Conservation (phyloP, 1,140 invertebrate genomes). For the Formica selysi region DNA sequence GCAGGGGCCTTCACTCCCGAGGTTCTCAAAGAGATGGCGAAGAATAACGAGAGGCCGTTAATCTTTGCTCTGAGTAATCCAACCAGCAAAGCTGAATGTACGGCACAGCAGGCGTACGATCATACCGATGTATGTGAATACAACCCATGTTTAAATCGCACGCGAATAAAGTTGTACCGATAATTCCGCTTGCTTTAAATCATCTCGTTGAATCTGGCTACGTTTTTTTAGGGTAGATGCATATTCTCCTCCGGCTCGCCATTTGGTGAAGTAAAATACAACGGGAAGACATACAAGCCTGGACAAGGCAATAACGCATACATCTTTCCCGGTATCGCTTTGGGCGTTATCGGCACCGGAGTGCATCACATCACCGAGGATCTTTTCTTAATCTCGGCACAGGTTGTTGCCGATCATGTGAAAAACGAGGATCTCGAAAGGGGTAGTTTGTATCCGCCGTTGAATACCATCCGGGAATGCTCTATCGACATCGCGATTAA, state of each 20-base stretch:
- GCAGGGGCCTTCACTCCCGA: constrained; percentile 95
- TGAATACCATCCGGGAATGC: constrained; percentile 91
- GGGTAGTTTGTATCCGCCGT: constrained; percentile 92
- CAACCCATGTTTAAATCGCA: constrained; percentile 15
- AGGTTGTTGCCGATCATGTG: constrained; percentile 91
- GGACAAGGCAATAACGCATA: constrained; percentile 99
- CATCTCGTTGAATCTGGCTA: neutral
- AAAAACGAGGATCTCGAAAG: constrained; percentile 89
- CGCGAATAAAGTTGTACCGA: neutral
- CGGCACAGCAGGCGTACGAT: constrained; percentile 96
- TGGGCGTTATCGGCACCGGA: constrained; percentile 95
- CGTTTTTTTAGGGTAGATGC: constrained; percentile 90
- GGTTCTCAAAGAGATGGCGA: constrained; percentile 94
- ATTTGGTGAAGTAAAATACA: constrained; percentile 92
- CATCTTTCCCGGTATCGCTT: constrained; percentile 97
- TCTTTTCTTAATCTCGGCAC: constrained; percentile 95
- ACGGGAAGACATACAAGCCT: constrained; percentile 93
- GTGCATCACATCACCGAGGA: constrained; percentile 96
- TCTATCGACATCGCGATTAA: constrained; percentile 91
- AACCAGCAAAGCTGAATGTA: constrained; percentile 98
- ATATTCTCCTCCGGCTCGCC: constrained; percentile 98
- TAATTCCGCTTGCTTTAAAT: neutral
- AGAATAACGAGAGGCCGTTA: constrained; percentile 94
- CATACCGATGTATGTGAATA: constrained; percentile 91
- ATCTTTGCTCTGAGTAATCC: constrained; percentile 99